These are phyloP conservation scores for Sminthurinus aureus DNA, from an alignment of 2,888 invertebrate genomes.

Conservation along the genomic window DNA sequence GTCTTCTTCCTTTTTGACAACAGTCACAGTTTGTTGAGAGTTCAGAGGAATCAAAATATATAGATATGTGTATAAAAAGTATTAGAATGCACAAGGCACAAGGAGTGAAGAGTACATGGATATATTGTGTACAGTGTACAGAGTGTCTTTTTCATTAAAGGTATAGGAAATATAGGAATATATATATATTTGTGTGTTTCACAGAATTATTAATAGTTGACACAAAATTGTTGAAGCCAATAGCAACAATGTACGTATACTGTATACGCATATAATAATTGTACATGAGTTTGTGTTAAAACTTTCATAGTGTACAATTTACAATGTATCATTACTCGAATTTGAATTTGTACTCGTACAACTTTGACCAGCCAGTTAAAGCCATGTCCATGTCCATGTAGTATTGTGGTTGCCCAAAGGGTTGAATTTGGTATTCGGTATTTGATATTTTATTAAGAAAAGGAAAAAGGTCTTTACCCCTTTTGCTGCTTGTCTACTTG, in stretches of 20 bases:
- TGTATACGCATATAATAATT: background rate
- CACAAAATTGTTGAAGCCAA: conserved; percentile 14
- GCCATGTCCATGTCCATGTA: no score
- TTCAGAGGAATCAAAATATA: background rate
- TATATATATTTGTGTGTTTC: background rate
- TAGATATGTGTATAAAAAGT: background rate
- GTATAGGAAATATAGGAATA: background rate
- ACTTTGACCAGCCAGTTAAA: background rate
- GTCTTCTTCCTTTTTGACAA: background rate
- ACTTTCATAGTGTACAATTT: background rate
- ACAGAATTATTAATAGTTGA: conserved; percentile 6
- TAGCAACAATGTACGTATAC: background rate
- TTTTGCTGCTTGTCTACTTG: no score
- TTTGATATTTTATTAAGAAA: background rate
- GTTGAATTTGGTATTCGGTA: background rate
- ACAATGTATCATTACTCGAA: background rate
- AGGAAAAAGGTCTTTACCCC: background rate
- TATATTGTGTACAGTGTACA: no score
- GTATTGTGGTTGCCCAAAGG: background rate
- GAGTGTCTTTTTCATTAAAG: background rate
- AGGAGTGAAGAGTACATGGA: no score
- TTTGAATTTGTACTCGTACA: no score
- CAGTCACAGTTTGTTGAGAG: background rate
- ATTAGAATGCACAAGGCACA: no score
- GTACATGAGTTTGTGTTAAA: no score